phyloP scores from a whole-genome alignment of 2,888 invertebrate genomes.

The Lumbricus terrestris region DNA sequence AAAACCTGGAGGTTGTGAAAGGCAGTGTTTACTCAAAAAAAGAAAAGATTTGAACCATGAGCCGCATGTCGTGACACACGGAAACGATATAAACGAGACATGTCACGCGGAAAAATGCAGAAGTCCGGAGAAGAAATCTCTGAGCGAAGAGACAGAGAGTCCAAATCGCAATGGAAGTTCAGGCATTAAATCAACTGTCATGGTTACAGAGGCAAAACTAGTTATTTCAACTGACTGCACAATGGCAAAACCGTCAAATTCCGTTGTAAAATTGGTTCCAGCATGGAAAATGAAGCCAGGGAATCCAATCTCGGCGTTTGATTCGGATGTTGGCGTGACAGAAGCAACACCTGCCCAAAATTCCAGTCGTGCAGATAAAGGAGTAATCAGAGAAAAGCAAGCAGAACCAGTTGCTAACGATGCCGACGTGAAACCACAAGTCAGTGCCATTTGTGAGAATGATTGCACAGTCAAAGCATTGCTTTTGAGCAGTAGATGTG shows the following conservation, averaged over 20 bases:
- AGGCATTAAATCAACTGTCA: background rate
- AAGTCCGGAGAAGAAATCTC: background rate
- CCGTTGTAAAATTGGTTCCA: background rate
- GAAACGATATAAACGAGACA: background rate
- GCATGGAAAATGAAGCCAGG: background rate
- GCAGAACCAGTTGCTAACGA: background rate
- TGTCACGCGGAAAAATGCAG: background rate
- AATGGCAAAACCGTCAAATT: background rate
- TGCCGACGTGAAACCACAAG: background rate
- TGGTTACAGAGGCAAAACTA: background rate
- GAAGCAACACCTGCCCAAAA: background rate
- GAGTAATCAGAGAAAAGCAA: background rate
- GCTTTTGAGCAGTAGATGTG: background rate
- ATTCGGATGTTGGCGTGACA: background rate
- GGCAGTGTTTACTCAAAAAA: background rate
- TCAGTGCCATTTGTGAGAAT: background rate
- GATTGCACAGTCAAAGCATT: background rate
- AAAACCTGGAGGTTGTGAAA: background rate
- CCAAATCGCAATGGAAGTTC: background rate
- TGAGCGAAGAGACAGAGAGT: background rate
- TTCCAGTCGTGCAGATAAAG: background rate
- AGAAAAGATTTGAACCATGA: background rate
- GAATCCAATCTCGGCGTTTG: background rate
- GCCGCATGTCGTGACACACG: background rate
- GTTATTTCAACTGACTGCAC: background rate